A percentile compares a stretch with the other conserved stretches of the same genome.
These are phyloP conservation scores for Boloria euphrosyne DNA, from an alignment of 2,888 invertebrate genomes.

Conservation along the genomic window DNA sequence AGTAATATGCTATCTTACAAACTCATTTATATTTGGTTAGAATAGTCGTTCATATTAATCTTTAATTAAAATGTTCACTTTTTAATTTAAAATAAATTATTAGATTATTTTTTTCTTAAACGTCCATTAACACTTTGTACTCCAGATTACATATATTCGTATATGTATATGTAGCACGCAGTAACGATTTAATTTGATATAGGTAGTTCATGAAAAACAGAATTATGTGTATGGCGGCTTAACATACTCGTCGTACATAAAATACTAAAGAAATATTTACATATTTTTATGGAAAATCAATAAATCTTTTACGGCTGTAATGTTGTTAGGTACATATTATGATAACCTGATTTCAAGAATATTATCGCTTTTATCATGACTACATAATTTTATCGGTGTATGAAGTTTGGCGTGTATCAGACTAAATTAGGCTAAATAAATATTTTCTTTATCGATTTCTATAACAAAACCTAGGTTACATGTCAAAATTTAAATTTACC, in stretches of 20 bases:
- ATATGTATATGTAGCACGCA: not conserved
- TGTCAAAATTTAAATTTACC: too few species aligned
- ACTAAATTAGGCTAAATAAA: constrained; percentile 3
- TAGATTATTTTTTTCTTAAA: not conserved
- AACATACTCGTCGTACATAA: too few species aligned
- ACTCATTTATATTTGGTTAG: not conserved
- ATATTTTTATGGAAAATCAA: not conserved
- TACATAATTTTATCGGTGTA: constrained; percentile 16
- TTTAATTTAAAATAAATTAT: too few species aligned
- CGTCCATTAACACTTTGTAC: not conserved
- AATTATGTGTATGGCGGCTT: too few species aligned
- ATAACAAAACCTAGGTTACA: too few species aligned
- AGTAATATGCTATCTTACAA: not conserved
- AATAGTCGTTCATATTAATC: too few species aligned
- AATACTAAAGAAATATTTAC: not conserved
- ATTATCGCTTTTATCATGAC: constrained; percentile 11
- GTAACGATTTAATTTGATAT: too few species aligned
- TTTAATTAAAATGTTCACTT: too few species aligned
- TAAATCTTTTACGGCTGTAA: not conserved
- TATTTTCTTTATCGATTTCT: not conserved
- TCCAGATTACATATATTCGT: too few species aligned
- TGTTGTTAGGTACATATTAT: not conserved
- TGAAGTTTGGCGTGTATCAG: constrained; percentile 1
- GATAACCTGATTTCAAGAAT: not conserved
- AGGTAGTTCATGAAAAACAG: too few species aligned